These are phyloP conservation scores for Cylas formicarius DNA, from an alignment of 1,140 invertebrate species.

Conservation along the genomic window DNA sequence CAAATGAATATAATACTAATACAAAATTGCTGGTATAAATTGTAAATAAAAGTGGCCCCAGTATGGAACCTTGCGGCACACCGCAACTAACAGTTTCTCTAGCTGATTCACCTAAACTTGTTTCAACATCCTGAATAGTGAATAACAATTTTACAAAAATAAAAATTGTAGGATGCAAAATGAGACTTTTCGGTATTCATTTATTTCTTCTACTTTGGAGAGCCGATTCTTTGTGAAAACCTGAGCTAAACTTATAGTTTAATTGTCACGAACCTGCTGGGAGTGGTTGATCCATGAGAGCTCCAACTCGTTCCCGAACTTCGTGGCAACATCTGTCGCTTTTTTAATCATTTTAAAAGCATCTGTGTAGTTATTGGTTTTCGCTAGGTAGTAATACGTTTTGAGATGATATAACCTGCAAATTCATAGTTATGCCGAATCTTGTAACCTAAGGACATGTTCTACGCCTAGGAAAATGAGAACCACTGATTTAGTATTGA, in stretches of 20 bases:
- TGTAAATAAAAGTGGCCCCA: no score
- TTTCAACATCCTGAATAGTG: background rate
- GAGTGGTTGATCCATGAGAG: slow-evolving; percentile 26
- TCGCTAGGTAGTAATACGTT: slow-evolving; percentile 39
- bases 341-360: slow-evolving; percentile 27
- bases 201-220: background rate
- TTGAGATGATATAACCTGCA: slow-evolving; percentile 41
- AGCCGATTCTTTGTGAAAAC: background rate
- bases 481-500: no score
- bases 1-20: no score
- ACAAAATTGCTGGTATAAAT: no score
- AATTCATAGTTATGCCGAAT: no score
- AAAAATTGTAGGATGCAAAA: background rate
- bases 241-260: background rate
- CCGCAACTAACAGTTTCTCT: no score
- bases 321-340: slow-evolving; percentile 19
- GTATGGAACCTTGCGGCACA: no score
- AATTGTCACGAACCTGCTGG: slow-evolving; percentile 23
- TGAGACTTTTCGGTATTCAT: background rate
- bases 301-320: slow-evolving; percentile 28
- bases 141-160: background rate
- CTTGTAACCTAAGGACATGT: no score
- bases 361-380: slow-evolving; percentile 33
- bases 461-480: no score
- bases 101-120: background rate